These are phyloP conservation scores for Etheostoma perlongum DNA, from an alignment of 2,797 vertebrate species.

Conservation along the genomic window DNA sequence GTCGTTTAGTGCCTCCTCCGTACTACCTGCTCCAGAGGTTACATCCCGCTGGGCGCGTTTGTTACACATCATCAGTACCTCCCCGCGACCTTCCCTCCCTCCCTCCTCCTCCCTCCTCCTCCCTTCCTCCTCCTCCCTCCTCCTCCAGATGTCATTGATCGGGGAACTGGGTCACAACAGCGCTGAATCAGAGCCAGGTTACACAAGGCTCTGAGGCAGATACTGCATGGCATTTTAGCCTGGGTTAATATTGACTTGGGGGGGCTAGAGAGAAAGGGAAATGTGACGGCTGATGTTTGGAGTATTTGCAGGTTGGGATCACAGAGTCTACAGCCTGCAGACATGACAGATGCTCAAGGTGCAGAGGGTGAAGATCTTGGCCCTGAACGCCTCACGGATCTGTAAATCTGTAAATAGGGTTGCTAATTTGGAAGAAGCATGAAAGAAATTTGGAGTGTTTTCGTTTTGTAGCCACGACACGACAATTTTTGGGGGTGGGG, in stretches of 20 bases:
- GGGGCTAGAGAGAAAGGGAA: not conserved
- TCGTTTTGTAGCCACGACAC: not conserved
- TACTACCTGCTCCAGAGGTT: constrained; percentile 80
- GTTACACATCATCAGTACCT: constrained; percentile 72
- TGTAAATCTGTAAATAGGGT: constrained; percentile 37
- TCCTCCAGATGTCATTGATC: constrained; percentile 74
- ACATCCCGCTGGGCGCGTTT: constrained; percentile 68
- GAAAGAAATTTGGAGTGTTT: not conserved
- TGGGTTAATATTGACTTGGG: constrained; percentile 30
- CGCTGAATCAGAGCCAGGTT: constrained; percentile 64
- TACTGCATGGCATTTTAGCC: constrained; percentile 58
- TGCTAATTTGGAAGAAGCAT: not conserved
- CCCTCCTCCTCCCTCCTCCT: not conserved
- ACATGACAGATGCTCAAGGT: constrained; percentile 43
- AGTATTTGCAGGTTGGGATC: constrained; percentile 17
- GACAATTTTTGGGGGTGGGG: no score
- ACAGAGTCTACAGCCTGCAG: constrained; percentile 7
- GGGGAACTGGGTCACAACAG: constrained; percentile 74
- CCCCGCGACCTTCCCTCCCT: constrained; percentile 44
- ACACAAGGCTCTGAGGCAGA: constrained; percentile 51
- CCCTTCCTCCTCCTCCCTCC: not conserved
- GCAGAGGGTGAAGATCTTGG: constrained; percentile 8
- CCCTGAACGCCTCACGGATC: constrained; percentile 5
- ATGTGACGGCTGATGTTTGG: constrained; percentile 18
- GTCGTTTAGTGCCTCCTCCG: constrained; percentile 76